Conservation (phyloP, 2,113 vertebrate species). For the Pelobates fuscus region DNA sequence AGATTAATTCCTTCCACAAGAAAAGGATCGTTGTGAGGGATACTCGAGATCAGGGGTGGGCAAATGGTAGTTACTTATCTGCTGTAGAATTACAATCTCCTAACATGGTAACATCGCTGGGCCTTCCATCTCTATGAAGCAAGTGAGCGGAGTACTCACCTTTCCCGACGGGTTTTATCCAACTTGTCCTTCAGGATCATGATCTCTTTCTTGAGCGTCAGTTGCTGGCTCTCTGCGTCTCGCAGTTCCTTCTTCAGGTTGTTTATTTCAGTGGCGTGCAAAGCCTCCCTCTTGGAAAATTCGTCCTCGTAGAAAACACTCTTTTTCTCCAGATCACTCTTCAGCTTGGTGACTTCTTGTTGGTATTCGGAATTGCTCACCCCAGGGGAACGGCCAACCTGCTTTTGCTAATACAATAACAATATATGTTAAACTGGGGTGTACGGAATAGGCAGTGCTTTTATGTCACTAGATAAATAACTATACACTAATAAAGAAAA, state of each 20-base stretch:
- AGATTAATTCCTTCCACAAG: no score
- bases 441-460: no score
- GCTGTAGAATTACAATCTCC: no score
- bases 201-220: slow-evolving; percentile 93
- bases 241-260: slow-evolving; percentile 87
- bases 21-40: no score
- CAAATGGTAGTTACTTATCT: no score
- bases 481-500: no score
- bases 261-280: slow-evolving; percentile 87
- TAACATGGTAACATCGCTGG: no score
- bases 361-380: slow-evolving; percentile 80
- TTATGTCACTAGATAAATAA: no score
- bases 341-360: slow-evolving; percentile 87
- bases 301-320: slow-evolving; percentile 89
- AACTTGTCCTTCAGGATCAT: slow-evolving; percentile 95
- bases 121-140: no score
- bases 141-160: no score
- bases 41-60: no score
- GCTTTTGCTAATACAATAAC: slow-evolving; percentile 74
- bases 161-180: slow-evolving; percentile 92
- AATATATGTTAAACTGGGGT: background rate
- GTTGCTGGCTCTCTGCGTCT: slow-evolving; percentile 93
- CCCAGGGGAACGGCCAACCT: slow-evolving; percentile 79
- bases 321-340: slow-evolving; percentile 92
- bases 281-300: slow-evolving; percentile 80